phyloP scores from a whole-genome alignment of 2,113 vertebrate species.

The Chaetodon trifascialis region DNA sequence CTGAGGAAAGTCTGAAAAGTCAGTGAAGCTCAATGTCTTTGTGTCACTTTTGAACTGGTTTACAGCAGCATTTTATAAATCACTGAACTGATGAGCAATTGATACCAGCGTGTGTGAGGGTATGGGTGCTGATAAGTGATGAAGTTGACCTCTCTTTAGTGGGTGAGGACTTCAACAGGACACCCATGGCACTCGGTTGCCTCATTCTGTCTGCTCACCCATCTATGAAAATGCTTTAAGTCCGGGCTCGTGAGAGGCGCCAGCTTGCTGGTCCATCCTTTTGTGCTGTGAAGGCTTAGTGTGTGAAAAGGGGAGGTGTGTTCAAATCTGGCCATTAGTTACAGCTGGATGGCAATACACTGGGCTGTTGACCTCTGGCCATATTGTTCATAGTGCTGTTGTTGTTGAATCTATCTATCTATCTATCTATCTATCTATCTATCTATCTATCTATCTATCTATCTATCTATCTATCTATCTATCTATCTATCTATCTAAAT shows the following conservation, averaged over 20 bases:
- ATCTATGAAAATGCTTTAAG: conserved; percentile 85
- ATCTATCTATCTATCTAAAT: too few relatives aligned
- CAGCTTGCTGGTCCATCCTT: conserved; percentile 66
- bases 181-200: conserved; percentile 49
- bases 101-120: not conserved
- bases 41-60: not conserved
- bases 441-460: too few relatives aligned
- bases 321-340: conserved; percentile 74
- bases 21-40: not conserved
- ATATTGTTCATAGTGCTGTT: conserved; percentile 31
- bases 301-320: conserved; percentile 75
- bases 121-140: conserved; percentile 21
- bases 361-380: conserved; percentile 40
- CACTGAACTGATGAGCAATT: not conserved
- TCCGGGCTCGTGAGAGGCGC: conserved; percentile 77
- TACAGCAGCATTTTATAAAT: not conserved
- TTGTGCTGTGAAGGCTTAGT: conserved; percentile 78
- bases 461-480: too few relatives aligned
- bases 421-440: too few relatives aligned
- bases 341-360: conserved; percentile 65
- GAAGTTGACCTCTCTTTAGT: conserved; percentile 54
- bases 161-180: conserved; percentile 44
- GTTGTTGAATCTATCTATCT: too few relatives aligned
- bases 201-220: conserved; percentile 88
- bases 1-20: not conserved